Base-by-base conservation (phyloP, 2,113 vertebrate species). In the Sula dactylatra region DNA sequence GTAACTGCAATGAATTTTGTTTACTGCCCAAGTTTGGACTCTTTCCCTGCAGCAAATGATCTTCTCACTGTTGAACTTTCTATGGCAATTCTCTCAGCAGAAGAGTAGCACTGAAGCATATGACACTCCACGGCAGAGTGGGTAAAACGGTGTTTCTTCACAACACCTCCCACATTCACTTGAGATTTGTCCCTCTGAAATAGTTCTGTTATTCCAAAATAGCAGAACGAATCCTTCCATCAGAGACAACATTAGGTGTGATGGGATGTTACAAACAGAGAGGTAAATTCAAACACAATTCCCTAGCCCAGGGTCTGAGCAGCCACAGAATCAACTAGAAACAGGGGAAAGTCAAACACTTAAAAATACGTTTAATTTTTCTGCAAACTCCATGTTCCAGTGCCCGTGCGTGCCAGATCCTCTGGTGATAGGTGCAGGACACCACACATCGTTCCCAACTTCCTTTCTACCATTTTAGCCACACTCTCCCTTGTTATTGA, bases 401-500 rank as follows among this genome's bases (percentile, higher is more conserved):
- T 44, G n/a, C 34, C 38, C 5, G 0, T 20, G 80, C 26, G 45
- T 59, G 85, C 32, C 86, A 66, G 55, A 52, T 17, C 18, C 50
- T 49, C 14, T 7, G 1, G 38, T 7, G 65, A 38, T 32, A 42
- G 27, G 14, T 36, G 25, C 66, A 73, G 88, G 47, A 61, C 42
- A 44, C 18, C 56, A 69, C 65, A 21, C 44, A 20, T 44, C 49
- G 5, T 49, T 55, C 82, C 66, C 58, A 58, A 21, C 17, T 42
- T 38, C 22, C 47, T 69, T 21, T 45, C 15, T 25, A 31, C 56
- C 66, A 9, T 62, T 47, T 54, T 38, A 64, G 29, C 80, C 4
- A 1, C 0, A 1, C 49, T 72, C 15, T 31, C n/a, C 38, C 70
- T 82, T 13, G 3, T 29, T 10, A 7, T 3, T 10, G 9, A 14